Evolutionary conservation across 2,797 vertebrate genomes (phyloP), one percentile per base, ranked within the genome.

Genomic region (Eospalax fontanierii): DNA sequence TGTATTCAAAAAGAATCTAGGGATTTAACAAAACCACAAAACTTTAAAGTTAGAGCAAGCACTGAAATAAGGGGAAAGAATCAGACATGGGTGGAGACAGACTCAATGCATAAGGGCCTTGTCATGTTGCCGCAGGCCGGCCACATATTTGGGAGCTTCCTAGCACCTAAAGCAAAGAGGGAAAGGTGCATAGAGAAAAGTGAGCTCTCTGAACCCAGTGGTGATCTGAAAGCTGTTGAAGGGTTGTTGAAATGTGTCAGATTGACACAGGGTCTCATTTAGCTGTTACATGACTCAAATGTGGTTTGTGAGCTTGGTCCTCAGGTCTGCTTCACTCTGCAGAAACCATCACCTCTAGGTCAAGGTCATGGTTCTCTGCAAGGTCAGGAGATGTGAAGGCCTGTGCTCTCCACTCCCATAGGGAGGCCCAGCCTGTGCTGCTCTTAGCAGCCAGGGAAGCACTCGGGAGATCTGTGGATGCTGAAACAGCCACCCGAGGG

Each of bases 131-230:
- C 21, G 1, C 4, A 28, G 50, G 16, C 24, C 33, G 54, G 68
- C 24, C 83, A 38, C 66, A 38, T 14, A 54, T 28, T 70, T 61
- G 93, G 43, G 91, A 83, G 76, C 65, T 57, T 75, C 88, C 71
- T 71, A 14, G 71, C 40, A 68, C 70, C 70, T 2, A 4, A 70
- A 40, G 83, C 28, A 24, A 74, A 79, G 40, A 63, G 75, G 38
- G n/a, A 54, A 46, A 35, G 30, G 12, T 15, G 70, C 87, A 35
- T 38, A 38, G 75, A 28, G 10, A 4, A 65, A 38, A 5, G 43
- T 5, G 9, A 24, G 4, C 71, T 11, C 46, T 61, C 26, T 35
- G 59, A 9, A 4, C 26, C 0, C 4, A 61, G 26, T 12, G 80
- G 43, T 4, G 74, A 4, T 38, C 2, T 24, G 63, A 24, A 2